Conservation (phyloP, 2,797 vertebrate genomes). For the Argya squamiceps region DNA sequence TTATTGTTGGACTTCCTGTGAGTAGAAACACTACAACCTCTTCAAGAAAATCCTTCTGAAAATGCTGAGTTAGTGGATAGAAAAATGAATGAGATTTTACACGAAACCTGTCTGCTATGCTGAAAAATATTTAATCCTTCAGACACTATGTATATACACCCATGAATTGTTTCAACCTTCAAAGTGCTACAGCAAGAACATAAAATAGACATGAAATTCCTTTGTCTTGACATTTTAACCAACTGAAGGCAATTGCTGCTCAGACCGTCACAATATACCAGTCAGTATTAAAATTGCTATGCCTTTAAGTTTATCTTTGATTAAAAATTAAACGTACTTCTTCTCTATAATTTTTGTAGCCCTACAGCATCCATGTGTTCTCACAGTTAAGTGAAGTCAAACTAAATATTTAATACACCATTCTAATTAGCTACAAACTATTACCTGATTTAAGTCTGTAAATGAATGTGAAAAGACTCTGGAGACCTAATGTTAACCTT, state of each 20-base stretch:
- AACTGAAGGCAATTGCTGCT: neutral
- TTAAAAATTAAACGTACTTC: constrained; percentile 75
- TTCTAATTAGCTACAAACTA: constrained; percentile 84
- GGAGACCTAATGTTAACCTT: constrained; percentile 81
- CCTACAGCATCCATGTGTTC: constrained; percentile 61
- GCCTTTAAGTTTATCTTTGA: constrained; percentile 75
- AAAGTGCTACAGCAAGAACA: constrained; percentile 16
- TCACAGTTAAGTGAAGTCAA: constrained; percentile 72
- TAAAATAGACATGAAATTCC: constrained; percentile 45
- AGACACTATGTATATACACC: neutral
- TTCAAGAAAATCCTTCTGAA: neutral
- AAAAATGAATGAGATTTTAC: constrained; percentile 27
- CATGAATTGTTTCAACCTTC: constrained; percentile 48
- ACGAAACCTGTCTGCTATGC: neutral
- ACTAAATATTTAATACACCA: constrained; percentile 80
- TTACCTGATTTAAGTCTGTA: constrained; percentile 83
- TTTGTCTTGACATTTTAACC: constrained; percentile 66
- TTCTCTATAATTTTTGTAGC: constrained; percentile 63
- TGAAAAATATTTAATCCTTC: neutral
- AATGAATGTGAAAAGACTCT: constrained; percentile 80
- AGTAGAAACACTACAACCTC: neutral
- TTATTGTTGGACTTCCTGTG: neutral
- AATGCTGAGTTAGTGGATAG: neutral
- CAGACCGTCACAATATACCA: neutral
- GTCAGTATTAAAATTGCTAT: constrained; percentile 49